These are phyloP conservation scores for Phalacrocorax aristotelis DNA, from an alignment of 2,113 vertebrate species.

Conservation along the genomic window DNA sequence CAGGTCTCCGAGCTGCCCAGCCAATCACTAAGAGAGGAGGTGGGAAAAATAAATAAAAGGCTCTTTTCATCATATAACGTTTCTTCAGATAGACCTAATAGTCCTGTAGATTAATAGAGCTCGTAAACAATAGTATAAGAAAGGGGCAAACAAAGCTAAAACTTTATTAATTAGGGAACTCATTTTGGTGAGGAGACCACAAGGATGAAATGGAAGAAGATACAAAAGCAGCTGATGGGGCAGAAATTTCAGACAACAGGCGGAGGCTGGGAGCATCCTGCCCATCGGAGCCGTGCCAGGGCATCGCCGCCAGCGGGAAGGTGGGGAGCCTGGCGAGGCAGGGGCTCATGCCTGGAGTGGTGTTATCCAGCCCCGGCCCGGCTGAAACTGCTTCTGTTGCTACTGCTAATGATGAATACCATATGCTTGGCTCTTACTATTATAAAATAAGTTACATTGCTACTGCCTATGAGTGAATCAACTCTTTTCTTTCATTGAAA, in stretches of 20 bases:
- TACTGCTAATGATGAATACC: conserved; percentile 78
- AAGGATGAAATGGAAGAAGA: conserved; percentile 12
- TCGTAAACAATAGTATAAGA: not conserved
- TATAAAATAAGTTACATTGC: conserved; percentile 25
- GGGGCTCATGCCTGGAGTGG: not conserved
- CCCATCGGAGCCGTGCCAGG: conserved; percentile 13
- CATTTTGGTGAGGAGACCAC: not conserved
- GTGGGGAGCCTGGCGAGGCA: not conserved
- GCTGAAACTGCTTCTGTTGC: conserved; percentile 65
- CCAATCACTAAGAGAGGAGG: not conserved
- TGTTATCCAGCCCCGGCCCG: conserved; percentile 52
- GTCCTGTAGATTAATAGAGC: not conserved
- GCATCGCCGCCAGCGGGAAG: conserved; percentile 21
- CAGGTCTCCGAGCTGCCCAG: conserved; percentile 7
- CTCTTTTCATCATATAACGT: not conserved
- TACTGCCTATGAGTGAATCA: conserved; percentile 7
- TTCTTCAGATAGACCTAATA: not conserved
- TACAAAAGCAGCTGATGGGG: not conserved
- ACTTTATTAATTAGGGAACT: not conserved
- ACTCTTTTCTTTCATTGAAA: conserved; percentile 44
- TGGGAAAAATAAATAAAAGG: not conserved
- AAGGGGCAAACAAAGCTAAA: not conserved
- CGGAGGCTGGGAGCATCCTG: not conserved
- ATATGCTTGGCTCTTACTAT: conserved; percentile 70
- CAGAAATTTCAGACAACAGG: not conserved